Conservation (phyloP, 2,113 vertebrate genomes). For the Varanus salvator region DNA sequence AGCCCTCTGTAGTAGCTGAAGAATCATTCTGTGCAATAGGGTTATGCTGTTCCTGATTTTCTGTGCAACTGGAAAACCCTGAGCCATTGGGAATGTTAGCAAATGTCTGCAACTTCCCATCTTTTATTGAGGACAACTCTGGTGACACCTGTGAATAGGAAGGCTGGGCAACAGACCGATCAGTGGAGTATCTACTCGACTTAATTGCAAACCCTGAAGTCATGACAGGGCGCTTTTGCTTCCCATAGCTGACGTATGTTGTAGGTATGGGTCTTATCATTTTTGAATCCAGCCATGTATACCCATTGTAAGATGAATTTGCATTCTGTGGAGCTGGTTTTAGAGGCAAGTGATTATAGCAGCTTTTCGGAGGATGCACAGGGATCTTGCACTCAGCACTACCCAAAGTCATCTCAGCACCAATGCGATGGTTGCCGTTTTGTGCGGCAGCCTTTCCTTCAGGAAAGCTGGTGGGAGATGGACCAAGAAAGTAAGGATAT, state of each 20-base stretch:
- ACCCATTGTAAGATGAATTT: not conserved
- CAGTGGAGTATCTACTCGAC: slow-evolving; percentile 45
- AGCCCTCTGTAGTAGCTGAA: not conserved
- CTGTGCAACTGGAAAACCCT: slow-evolving; percentile 21
- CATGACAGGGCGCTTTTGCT: slow-evolving; percentile 15
- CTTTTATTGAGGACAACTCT: slow-evolving; percentile 32
- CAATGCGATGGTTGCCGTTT: slow-evolving; percentile 43
- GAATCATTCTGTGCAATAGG: not conserved
- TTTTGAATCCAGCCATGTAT: slow-evolving; percentile 50
- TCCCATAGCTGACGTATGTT: not conserved
- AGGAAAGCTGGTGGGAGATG: slow-evolving; percentile 54
- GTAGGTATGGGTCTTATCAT: not conserved
- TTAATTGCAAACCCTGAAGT: slow-evolving; percentile 56
- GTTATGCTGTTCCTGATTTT: slow-evolving; percentile 40
- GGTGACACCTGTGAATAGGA: slow-evolving; percentile 47
- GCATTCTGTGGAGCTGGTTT: slow-evolving; percentile 30
- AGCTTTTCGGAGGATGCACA: slow-evolving; percentile 32
- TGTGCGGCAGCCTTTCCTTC: slow-evolving; percentile 38
- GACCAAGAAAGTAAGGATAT: slow-evolving; percentile 36
- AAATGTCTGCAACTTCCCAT: slow-evolving; percentile 31
- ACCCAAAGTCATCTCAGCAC: slow-evolving; percentile 34
- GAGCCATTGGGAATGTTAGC: not conserved
- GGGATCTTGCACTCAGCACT: slow-evolving; percentile 31
- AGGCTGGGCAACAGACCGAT: slow-evolving; percentile 25
- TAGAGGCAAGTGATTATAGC: not conserved